Conservation (phyloP, 92 coral and sea anemone genomes). For the Pocillopora meandrina region DNA sequence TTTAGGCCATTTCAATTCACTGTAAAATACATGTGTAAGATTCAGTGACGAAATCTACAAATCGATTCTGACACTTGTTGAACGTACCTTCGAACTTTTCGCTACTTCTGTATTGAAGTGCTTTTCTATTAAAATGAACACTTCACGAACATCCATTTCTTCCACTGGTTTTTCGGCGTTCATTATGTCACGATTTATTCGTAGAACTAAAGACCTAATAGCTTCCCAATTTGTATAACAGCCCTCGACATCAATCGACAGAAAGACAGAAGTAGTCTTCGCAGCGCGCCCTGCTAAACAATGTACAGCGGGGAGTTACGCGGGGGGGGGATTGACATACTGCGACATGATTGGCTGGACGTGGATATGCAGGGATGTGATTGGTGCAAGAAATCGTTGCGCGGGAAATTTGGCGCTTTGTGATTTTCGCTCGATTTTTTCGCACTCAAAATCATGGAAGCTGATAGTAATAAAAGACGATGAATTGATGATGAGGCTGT, state of each 20-base stretch:
- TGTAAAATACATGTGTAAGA: too few species aligned
- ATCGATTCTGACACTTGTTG: too few species aligned
- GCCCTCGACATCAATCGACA: too few species aligned
- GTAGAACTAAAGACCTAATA: too few species aligned
- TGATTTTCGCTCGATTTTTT: not conserved
- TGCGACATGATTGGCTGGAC: not conserved
- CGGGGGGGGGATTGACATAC: not conserved
- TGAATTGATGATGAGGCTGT: not conserved
- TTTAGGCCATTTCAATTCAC: too few species aligned
- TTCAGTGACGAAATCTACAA: too few species aligned
- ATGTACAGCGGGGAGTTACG: slow-evolving; percentile 1
- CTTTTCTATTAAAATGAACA: not conserved
- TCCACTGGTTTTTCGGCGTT: not conserved
- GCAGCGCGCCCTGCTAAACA: not conserved
- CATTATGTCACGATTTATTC: too few species aligned
- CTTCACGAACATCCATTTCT: not conserved
- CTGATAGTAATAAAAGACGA: slow-evolving; percentile 1
- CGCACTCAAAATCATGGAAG: slow-evolving; percentile 3
- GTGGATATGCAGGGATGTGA: not conserved
- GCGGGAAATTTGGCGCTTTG: slow-evolving; percentile 11
- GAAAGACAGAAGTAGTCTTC: too few species aligned
- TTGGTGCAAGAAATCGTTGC: not conserved
- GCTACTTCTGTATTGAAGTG: not conserved
- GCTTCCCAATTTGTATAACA: too few species aligned
- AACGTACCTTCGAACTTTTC: slow-evolving; percentile 20